These are phyloP conservation scores for Protophormia terraenovae DNA, from an alignment of 2,888 invertebrate genomes.

Conservation along the genomic window DNA sequence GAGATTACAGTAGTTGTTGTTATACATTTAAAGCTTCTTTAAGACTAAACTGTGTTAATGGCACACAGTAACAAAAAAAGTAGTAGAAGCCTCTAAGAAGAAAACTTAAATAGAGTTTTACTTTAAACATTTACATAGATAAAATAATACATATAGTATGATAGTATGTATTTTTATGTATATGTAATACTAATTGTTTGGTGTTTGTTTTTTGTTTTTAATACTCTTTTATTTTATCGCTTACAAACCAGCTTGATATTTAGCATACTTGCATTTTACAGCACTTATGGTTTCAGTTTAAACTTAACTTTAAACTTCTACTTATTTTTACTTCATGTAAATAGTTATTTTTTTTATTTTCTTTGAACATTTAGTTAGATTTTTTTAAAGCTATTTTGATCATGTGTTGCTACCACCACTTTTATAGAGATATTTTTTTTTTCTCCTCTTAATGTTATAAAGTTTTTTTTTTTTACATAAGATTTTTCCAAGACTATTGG, in stretches of 20 bases:
- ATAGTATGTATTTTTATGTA: conserved; percentile 24
- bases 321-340: not conserved
- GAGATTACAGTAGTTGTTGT: not conserved
- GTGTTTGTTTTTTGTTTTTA: conserved; percentile 13
- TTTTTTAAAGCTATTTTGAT: not conserved
- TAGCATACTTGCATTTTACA: conserved; percentile 19
- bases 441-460: too few species aligned
- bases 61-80: conserved; percentile 50
- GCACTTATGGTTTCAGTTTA: conserved; percentile 23
- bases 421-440: not conserved
- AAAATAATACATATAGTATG: not conserved
- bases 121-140: conserved; percentile 35
- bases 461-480: not conserved
- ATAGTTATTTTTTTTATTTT: too few species aligned
- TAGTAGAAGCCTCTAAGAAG: conserved; percentile 9
- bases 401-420: not conserved
- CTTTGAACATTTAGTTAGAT: too few species aligned
- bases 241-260: conserved; percentile 36
- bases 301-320: not conserved
- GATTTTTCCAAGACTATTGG: not conserved
- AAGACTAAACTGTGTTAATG: conserved; percentile 62
- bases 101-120: conserved; percentile 22
- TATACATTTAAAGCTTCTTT: conserved; percentile 45
- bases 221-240: conserved; percentile 9
- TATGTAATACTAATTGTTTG: conserved; percentile 50